phyloP scores from a whole-genome alignment of 2,113 vertebrate genomes.

The Stegastes partitus region DNA sequence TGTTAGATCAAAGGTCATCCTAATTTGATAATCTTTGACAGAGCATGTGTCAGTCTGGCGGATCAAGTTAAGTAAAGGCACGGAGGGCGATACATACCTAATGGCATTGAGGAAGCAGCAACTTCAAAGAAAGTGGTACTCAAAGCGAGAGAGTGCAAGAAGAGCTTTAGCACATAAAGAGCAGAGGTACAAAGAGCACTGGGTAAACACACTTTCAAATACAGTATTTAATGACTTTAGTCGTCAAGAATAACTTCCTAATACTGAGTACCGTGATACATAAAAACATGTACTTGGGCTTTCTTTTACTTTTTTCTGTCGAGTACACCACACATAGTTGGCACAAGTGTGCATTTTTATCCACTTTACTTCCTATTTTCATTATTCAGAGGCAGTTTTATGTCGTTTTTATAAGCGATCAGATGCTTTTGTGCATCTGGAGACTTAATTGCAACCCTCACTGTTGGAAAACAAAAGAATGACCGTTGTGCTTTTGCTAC shows the following conservation, averaged over 20 bases:
- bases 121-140: conserved; percentile 39
- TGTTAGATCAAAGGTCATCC: conserved; percentile 52
- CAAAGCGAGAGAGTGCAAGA: conserved; percentile 17
- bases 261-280: background rate
- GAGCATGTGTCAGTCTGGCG: conserved; percentile 42
- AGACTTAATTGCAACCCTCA: too few relatives aligned
- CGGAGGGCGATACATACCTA: conserved; percentile 36
- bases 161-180: conserved; percentile 30
- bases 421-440: too few relatives aligned
- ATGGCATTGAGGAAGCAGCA: conserved; percentile 15
- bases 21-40: conserved; percentile 70
- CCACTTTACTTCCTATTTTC: background rate
- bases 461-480: too few relatives aligned
- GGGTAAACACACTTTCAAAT: background rate
- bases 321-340: background rate
- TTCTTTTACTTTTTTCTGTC: conserved; percentile 1
- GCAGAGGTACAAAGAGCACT: conserved; percentile 13
- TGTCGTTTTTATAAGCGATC: too few relatives aligned
- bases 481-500: background rate
- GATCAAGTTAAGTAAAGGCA: conserved; percentile 35
- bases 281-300: background rate
- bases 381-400: too few relatives aligned
- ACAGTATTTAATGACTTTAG: conserved; percentile 10
- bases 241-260: background rate
- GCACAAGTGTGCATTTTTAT: background rate